Evolutionary conservation across 2,113 vertebrate species (phyloP).

Genomic region (Phyllopteryx taeniolatus): DNA sequence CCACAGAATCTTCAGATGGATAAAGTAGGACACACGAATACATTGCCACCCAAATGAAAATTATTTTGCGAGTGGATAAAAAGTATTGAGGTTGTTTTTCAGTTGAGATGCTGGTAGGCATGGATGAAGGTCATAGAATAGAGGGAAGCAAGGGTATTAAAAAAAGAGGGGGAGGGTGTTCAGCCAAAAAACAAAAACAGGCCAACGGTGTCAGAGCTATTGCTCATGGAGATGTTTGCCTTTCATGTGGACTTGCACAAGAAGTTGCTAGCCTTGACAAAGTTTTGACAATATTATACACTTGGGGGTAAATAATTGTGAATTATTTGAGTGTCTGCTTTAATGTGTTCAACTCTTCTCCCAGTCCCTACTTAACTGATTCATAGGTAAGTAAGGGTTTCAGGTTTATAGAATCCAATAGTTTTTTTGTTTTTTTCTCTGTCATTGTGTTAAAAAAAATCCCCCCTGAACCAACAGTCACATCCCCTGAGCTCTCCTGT

Average conservation of each 20-base stretch:
- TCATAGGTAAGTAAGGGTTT: not conserved
- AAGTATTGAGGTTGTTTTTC: constrained; percentile 16
- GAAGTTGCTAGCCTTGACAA: not conserved
- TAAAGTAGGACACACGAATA: constrained; percentile 35
- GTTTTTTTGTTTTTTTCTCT: not conserved
- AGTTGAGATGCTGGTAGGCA: constrained; percentile 8
- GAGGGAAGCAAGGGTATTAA: not conserved
- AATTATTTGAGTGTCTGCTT: not conserved
- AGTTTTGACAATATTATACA: not conserved
- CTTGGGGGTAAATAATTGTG: not conserved
- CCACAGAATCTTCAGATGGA: not conserved
- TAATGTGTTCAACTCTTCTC: not conserved
- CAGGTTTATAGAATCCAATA: not conserved
- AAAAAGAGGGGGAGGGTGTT: not conserved
- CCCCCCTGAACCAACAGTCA: constrained; percentile 1
- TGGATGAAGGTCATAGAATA: constrained; percentile 23
- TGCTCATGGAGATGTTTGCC: constrained; percentile 2
- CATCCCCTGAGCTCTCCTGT: not conserved
- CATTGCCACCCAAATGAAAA: constrained; percentile 21
- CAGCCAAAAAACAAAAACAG: not conserved
- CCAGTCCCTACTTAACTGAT: too few relatives aligned
- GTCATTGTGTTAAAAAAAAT: constrained; percentile 7
- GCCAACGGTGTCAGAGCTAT: constrained; percentile 10
- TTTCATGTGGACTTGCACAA: not conserved
- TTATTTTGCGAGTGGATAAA: not conserved